Percentiles rank a stretch among this genome's conserved stretches.
Conservation (phyloP, 2,797 vertebrate genomes). For the Benthosema pterotum region DNA sequence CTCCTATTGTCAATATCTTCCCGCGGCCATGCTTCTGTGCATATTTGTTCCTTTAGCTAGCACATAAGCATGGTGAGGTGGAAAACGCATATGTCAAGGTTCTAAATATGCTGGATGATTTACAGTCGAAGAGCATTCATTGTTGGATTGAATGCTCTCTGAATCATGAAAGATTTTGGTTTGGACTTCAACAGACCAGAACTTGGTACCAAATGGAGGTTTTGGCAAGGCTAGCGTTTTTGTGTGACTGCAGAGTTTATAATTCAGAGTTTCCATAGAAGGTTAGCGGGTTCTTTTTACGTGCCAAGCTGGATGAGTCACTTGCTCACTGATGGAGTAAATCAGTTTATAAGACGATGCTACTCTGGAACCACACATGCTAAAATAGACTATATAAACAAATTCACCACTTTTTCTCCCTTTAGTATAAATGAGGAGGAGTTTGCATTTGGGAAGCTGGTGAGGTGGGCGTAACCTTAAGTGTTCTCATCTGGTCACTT, state of each 20-base stretch:
- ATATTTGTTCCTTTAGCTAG: constrained; percentile 20
- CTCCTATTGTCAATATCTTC: too few relatives aligned
- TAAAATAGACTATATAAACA: constrained; percentile 7
- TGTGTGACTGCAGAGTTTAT: constrained; percentile 25
- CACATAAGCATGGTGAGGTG: constrained; percentile 25
- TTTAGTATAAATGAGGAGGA: constrained; percentile 2
- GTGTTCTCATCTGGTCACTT: constrained; percentile 31
- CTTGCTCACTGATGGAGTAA: constrained; percentile 53
- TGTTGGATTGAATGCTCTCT: constrained; percentile 39
- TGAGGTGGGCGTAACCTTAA: constrained; percentile 22
- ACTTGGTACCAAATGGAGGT: constrained; percentile 41
- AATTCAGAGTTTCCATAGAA: constrained; percentile 72
- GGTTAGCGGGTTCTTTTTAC: constrained; percentile 28
- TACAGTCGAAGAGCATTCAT: constrained; percentile 40
- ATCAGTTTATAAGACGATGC: constrained; percentile 68
- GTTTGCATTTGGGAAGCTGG: constrained; percentile 7
- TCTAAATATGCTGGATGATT: constrained; percentile 31
- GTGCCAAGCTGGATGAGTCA: constrained; percentile 72
- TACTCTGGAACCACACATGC: constrained; percentile 12
- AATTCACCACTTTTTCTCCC: not conserved
- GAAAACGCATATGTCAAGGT: constrained; percentile 61
- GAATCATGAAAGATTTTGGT: constrained; percentile 57
- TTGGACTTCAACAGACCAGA: constrained; percentile 48
- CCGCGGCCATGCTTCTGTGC: too few relatives aligned
- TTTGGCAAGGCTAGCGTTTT: constrained; percentile 48